Evolutionary conservation across 2,888 invertebrate species (phyloP), one percentile per base, ranked within the genome.

Genomic region (Salpingus planirostris): DNA sequence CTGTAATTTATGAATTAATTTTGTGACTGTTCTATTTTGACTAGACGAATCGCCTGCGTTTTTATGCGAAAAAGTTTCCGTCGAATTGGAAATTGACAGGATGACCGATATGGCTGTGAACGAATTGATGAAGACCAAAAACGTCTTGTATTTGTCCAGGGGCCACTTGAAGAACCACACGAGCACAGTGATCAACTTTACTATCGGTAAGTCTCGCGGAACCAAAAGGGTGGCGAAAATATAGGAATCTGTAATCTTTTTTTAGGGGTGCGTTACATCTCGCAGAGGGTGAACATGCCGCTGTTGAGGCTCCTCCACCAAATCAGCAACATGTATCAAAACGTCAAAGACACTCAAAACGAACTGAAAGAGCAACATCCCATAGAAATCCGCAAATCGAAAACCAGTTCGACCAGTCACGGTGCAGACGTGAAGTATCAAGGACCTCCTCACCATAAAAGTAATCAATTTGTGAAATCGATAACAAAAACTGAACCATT

Each of bases 241-340:
- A n/a, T n/a, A n/a, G n/a, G n/a, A n/a, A n/a, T n/a, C n/a, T n/a
- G n/a, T n/a, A 21, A 12, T 12, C 32, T 38, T 48, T 68, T 89
- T 37, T 86, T 88, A n/a, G n/a, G n/a, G 57, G 81, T 91, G 47
- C 74, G 89, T 31, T 87, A 86, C 57, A 90, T 96, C 50, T 88
- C 89, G 26, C 95, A 95, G 60, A 87, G 93, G 71, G 91, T 96
- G 1, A 96, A 96, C 64, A 93, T 96, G 93, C 93, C 95, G 0
- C 67, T 96, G 21, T 67, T 96, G 25, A 70, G 96, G 29, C 72
- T 96, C 29, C 70, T 95, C 36, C 93, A 96, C 66, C 96, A 96
- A 69, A 93, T 96, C 56, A 88, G 87, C 54, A 93, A 91, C 56
- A 93, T 96, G 92, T 92, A 93, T 65, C 91, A 92, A 65, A 95